Base-by-base conservation (phyloP, 2,888 invertebrate species). In the Dusona sp. region DNA sequence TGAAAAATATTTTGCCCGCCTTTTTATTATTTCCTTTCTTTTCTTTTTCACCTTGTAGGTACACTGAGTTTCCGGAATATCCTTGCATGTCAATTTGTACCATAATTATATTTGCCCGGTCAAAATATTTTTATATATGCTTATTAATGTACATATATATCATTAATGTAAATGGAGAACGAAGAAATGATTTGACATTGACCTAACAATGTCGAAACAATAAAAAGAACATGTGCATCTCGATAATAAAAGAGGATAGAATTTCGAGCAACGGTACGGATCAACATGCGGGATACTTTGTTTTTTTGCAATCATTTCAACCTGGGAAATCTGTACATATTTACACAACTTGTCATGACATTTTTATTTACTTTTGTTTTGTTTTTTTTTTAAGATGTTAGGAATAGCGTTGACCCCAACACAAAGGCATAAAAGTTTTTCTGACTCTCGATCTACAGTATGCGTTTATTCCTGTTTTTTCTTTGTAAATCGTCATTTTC, bases 301-400 rank as follows among this genome's bases (percentile, higher is more conserved):
- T 45, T 68, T 68, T 80, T 86, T 38, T 57, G 61, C 73, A 67
- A 78, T 78, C 54, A 68, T 81, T 81, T 64, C 48, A 86, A 81
- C 77, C 84, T 81, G 86, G 68, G 75, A 87, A 88, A 87, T 88
- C 89, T 89, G 89, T 89, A 89, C 89, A 89, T 89, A 89, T 89
- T 88, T 89, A 89, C 89, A 89, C 85, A 87, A 87, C 85, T 89
- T 87, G 89, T 85, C 87, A 87, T 87, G 85, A 87, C 84, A 79
- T 75, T 82, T 29, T 82, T 42, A 22, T 79, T 65, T 77, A 22
- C 75, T n/a, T 81, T 75, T 79, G n/a, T n/a, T n/a, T n/a, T n/a
- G n/a, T n/a, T 19, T 84, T 38, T n/a, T 73, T 67, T 73, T 36
- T 83, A 19, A 29, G 64, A 84, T 82, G 54, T 84, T 64, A 81